Evolutionary conservation across 2,888 invertebrate genomes (phyloP).

Genomic region (Poecilobothrus nobilitatus): DNA sequence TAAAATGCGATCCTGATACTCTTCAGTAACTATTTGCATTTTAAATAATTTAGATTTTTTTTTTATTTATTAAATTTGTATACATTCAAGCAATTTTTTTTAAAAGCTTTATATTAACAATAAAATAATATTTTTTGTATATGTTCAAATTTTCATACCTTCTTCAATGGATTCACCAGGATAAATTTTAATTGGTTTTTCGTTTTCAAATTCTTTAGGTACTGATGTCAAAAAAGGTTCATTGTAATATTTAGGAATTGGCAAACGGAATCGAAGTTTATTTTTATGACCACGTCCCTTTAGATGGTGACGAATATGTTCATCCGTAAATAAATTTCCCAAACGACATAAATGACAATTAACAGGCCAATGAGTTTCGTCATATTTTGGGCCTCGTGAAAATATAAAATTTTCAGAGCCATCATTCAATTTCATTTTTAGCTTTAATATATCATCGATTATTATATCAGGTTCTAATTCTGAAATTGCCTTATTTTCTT

Average conservation of each 20-base stretch:
- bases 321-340: constrained; percentile 15
- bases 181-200: constrained; percentile 18
- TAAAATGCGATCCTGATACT: constrained; percentile 16
- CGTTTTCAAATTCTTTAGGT: background rate
- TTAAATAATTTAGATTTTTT: no score
- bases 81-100: no score
- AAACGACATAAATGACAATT: constrained; percentile 21
- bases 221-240: constrained; percentile 16
- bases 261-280: constrained; percentile 9
- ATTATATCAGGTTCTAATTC: background rate
- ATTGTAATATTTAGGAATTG: constrained; percentile 14
- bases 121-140: background rate
- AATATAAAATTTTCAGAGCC: constrained; percentile 17
- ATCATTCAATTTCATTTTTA: constrained; percentile 17
- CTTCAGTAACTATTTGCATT: constrained; percentile 16
- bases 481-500: background rate
- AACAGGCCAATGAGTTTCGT: constrained; percentile 19
- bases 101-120: no score
- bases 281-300: constrained; percentile 14
- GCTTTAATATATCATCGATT: constrained; percentile 18
- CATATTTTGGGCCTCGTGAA: constrained; percentile 21
- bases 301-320: constrained; percentile 16
- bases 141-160: constrained; percentile 14
- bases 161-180: constrained; percentile 22
- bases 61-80: no score